phyloP scores from a whole-genome alignment of 2,888 invertebrate genomes.

The Heteromyza rotundicornis region DNA sequence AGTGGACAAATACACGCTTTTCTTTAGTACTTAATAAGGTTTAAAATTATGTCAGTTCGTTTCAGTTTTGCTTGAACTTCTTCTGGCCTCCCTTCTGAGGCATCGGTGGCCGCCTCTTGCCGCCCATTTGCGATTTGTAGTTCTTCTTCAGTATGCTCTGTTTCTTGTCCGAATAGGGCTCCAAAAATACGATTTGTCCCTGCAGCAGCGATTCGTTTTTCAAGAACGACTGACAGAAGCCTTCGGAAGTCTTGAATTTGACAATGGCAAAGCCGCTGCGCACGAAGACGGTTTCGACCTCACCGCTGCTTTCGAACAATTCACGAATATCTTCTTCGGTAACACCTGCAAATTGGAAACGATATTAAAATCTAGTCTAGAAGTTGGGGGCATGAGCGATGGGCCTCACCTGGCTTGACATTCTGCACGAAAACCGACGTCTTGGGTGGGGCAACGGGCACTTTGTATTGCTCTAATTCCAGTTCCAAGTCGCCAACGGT shows the following conservation, averaged over 20 bases:
- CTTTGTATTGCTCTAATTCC: constrained; percentile 33
- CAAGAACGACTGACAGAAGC: constrained; percentile 49
- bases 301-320: constrained; percentile 39
- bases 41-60: no score
- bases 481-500: constrained; percentile 37
- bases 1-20: no score
- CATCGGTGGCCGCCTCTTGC: constrained; percentile 21
- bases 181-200: constrained; percentile 42
- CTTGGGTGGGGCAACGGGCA: constrained; percentile 1
- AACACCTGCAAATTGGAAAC: constrained; percentile 25
- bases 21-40: no score
- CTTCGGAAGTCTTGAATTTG: constrained; percentile 42
- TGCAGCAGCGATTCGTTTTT: constrained; percentile 36
- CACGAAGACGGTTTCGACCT: constrained; percentile 33
- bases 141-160: constrained; percentile 19
- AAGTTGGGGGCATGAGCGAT: constrained; percentile 17
- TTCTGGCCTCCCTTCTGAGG: neutral
- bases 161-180: constrained; percentile 47
- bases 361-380: neutral
- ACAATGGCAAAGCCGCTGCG: constrained; percentile 35
- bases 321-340: constrained; percentile 35
- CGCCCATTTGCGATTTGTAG: neutral
- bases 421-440: constrained; percentile 30
- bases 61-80: neutral
- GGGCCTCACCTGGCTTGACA: constrained; percentile 28